Evolutionary conservation across 1,140 invertebrate genomes (phyloP).

Genomic region (Ditylenchus dipsaci): DNA sequence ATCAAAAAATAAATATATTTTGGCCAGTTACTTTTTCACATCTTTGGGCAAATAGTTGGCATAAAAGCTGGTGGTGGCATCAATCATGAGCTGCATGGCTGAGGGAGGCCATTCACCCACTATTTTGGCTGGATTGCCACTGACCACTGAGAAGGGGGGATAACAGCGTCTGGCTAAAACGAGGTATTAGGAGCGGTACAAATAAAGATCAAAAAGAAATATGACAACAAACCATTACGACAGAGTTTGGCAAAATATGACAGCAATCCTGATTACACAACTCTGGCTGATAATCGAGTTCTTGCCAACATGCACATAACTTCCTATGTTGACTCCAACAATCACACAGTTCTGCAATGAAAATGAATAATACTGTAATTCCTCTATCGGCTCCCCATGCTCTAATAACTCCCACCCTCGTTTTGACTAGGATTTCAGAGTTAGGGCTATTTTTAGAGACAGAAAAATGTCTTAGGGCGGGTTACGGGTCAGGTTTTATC

Average conservation of each 20-base stretch:
- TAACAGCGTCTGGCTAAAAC: conserved; percentile 63
- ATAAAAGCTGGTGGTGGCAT: conserved; percentile 58
- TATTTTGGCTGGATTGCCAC: conserved; percentile 74
- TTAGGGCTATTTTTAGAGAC: too few species aligned
- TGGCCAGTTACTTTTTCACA: background rate
- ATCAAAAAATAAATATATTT: too few species aligned
- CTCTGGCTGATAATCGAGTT: conserved; percentile 93
- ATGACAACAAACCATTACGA: too few species aligned
- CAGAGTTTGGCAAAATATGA: conserved; percentile 87
- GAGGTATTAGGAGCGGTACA: too few species aligned
- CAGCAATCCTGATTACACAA: conserved; percentile 91
- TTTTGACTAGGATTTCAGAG: too few species aligned
- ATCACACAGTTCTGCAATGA: conserved; percentile 71
- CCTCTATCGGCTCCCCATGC: too few species aligned
- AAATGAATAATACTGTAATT: conserved; percentile 8
- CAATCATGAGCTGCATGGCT: conserved; percentile 83
- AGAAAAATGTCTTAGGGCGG: too few species aligned
- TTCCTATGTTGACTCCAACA: conserved; percentile 87
- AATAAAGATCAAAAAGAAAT: too few species aligned
- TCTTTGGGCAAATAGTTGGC: conserved; percentile 27
- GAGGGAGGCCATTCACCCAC: conserved; percentile 80
- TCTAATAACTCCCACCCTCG: too few species aligned
- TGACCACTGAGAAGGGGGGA: conserved; percentile 69
- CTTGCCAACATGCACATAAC: conserved; percentile 96
- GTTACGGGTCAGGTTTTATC: too few species aligned